phyloP scores from a whole-genome alignment of 2,113 vertebrate genomes.

The Callithrix jacchus region DNA sequence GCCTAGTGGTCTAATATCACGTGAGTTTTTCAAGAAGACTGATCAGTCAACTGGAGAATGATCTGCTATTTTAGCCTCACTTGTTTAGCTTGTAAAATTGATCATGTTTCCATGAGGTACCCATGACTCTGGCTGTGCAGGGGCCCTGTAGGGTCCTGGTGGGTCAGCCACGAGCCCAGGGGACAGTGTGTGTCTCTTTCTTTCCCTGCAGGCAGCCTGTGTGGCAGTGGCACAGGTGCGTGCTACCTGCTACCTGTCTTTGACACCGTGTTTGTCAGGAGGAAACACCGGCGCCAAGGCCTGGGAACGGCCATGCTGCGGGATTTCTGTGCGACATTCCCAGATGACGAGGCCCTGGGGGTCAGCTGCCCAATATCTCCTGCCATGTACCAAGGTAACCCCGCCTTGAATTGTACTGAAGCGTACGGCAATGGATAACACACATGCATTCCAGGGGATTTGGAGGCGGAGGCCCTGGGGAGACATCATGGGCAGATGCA shows the following conservation, averaged over 20 bases:
- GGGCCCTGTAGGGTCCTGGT: accelerated
- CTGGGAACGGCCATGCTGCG: slow-evolving; percentile 89
- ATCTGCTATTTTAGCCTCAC: accelerated
- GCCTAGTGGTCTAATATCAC: accelerated
- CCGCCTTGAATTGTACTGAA: not conserved
- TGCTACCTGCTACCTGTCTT: slow-evolving; percentile 92
- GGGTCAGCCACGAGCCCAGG: accelerated
- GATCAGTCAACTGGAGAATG: not conserved
- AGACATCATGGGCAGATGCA: accelerated
- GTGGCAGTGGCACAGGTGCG: slow-evolving; percentile 77
- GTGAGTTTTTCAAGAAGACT: not conserved
- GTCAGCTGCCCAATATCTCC: slow-evolving; percentile 91
- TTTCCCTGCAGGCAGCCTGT: slow-evolving; percentile 87
- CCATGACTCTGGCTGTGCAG: not conserved
- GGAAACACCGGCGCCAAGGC: slow-evolving; percentile 85
- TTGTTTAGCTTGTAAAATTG: not conserved
- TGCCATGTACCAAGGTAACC: slow-evolving; percentile 91
- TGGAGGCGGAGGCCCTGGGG: accelerated
- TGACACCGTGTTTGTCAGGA: slow-evolving; percentile 91
- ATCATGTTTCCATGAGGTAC: not conserved
- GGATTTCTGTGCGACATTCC: slow-evolving; percentile 91
- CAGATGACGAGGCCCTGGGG: slow-evolving; percentile 88
- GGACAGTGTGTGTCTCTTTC: not conserved
- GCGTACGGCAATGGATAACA: not conserved
- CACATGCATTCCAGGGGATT: not conserved